Evolutionary conservation across 2,888 invertebrate species (phyloP).

Genomic region (Acrobasis consociella): DNA sequence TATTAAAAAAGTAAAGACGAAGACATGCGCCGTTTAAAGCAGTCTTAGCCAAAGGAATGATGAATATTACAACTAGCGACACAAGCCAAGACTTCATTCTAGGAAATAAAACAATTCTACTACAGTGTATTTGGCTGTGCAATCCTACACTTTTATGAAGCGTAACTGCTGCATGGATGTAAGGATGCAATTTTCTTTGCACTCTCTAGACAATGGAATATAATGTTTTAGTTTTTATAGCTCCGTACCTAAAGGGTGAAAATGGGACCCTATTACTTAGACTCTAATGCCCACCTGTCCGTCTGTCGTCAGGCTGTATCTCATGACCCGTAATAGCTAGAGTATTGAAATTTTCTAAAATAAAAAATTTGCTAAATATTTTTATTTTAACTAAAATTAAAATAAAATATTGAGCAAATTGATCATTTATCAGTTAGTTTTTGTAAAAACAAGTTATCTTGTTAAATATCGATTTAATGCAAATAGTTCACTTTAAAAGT

Average conservation of each 20-base stretch:
- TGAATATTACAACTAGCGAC: slow-evolving; percentile 71
- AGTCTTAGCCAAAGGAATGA: slow-evolving; percentile 68
- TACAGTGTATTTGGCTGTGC: slow-evolving; percentile 45
- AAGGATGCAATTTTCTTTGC: slow-evolving; percentile 31
- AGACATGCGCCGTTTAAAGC: slow-evolving; percentile 74
- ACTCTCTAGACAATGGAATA: slow-evolving; percentile 16
- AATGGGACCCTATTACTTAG: too few species aligned
- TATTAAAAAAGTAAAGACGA: slow-evolving; percentile 64
- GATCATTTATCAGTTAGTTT: too few species aligned
- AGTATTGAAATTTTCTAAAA: too few species aligned
- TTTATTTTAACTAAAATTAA: too few species aligned
- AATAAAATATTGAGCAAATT: too few species aligned
- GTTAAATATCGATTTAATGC: slow-evolving; percentile 26
- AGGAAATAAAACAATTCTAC: slow-evolving; percentile 51
- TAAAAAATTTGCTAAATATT: too few species aligned
- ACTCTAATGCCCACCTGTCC: too few species aligned
- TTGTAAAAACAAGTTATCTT: neutral
- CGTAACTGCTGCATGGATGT: slow-evolving; percentile 39
- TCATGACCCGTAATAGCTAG: too few species aligned
- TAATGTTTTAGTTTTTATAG: neutral
- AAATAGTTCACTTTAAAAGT: neutral
- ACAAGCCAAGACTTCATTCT: slow-evolving; percentile 54
- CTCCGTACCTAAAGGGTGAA: too few species aligned
- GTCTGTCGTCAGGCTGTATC: too few species aligned
- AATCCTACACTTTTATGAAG: slow-evolving; percentile 45